Evolutionary conservation across 2,113 vertebrate species (phyloP).

Genomic region (Reinhardtius hippoglossoides): DNA sequence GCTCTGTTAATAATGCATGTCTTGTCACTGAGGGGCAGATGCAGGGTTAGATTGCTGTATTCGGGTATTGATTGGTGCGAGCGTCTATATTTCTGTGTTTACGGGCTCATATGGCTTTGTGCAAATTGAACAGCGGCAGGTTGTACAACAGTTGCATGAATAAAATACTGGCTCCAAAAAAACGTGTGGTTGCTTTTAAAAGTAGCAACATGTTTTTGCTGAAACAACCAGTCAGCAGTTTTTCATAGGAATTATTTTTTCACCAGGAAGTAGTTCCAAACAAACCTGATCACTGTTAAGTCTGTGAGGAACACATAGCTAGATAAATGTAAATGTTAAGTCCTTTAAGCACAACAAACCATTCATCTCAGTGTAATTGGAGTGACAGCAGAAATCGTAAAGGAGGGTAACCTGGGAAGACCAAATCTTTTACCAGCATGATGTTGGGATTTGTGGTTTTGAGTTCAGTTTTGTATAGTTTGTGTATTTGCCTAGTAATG

Average conservation of each 20-base stretch:
- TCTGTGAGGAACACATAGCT: background rate
- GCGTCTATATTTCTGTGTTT: constrained; percentile 43
- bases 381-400: no score
- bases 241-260: no score
- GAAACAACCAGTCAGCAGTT: no score
- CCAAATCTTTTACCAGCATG: no score
- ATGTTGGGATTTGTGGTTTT: no score
- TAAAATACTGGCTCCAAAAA: background rate
- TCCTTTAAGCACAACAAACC: no score
- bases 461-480: no score
- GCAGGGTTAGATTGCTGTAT: constrained; percentile 69
- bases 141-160: constrained; percentile 1
- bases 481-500: no score
- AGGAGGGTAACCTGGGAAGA: no score
- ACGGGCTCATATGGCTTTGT: constrained; percentile 49
- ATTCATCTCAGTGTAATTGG: background rate
- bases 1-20: constrained; percentile 79
- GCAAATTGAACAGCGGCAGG: constrained; percentile 31
- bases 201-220: no score
- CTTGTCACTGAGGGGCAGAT: constrained; percentile 69
- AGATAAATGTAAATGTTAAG: background rate
- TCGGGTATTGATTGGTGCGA: constrained; percentile 72
- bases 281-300: background rate
- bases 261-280: background rate
- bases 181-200: background rate